Conservation (phyloP, 2,797 vertebrate genomes). For the Tokudaia tokunoshimensis region DNA sequence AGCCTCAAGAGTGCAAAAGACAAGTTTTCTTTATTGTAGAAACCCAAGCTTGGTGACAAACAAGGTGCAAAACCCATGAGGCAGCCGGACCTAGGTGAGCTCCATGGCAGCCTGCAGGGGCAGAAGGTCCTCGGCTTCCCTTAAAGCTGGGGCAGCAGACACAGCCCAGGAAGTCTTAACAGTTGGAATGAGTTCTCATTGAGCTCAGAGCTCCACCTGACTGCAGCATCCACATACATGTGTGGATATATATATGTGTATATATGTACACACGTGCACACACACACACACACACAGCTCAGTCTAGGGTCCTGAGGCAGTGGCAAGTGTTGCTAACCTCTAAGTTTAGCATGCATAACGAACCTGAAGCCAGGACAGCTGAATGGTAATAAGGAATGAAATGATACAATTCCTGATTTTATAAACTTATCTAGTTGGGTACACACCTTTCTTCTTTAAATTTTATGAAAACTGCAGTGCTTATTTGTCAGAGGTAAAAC, state of each 20-base stretch:
- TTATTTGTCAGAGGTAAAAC: conserved; percentile 18
- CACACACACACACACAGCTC: background rate
- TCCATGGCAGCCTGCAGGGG: no score
- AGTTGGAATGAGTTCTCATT: background rate
- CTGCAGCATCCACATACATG: no score
- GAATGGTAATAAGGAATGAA: background rate
- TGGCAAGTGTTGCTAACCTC: background rate
- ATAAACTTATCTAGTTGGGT: conserved; percentile 9
- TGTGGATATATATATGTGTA: no score
- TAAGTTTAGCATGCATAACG: background rate
- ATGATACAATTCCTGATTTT: conserved; percentile 10
- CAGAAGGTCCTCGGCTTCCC: background rate
- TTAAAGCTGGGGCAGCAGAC: background rate
- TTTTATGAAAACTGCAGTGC: conserved; percentile 7
- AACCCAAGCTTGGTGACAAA: background rate
- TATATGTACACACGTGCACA: no score
- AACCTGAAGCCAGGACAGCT: background rate
- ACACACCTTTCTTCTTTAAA: background rate
- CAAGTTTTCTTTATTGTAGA: background rate
- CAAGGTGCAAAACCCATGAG: background rate
- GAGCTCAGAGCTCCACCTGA: background rate
- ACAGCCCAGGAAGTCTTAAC: background rate
- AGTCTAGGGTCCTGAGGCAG: background rate
- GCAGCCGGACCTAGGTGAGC: rapidly evolving
- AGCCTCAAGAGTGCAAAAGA: background rate